Base-by-base conservation (phyloP, 2,797 vertebrate species). In the Sardinella longiceps region DNA sequence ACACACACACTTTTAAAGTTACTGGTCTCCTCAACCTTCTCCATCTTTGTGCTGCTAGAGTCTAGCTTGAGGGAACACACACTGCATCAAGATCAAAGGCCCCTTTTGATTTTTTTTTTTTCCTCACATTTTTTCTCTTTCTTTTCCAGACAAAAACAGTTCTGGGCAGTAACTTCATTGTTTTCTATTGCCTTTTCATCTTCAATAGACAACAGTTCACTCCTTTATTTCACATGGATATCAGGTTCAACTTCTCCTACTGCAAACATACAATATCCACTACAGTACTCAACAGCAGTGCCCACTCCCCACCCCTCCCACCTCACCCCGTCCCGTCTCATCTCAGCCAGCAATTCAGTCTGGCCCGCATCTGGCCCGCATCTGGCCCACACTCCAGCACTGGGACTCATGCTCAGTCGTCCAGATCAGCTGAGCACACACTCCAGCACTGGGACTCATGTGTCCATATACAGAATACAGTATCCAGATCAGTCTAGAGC, bases 141-240 rank as follows among this genome's bases (percentile, higher is more conserved):
- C 90, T 88, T n/a, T 82, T 39, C 18, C 45, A 39, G 25, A 46
- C 86, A 88, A 89, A 91, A 90, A 94, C 91, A 92, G 90, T 90
- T 88, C 90, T 90, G 87, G 87, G 89, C 90, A 91, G 90, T 86
- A 30, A 87, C 91, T 93, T 92, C 91, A 92, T 92, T 94, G 93
- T 94, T 93, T 93, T 90, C 90, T 60, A 86, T 87, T 33, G 88
- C 89, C 84, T 90, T 95, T 94, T 94, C 90, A 93, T 94, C 93
- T 93, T 91, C 88, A 91, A 91, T 93, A 70, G 63, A 70, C 63
- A 70, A 70, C 63, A 70, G 37, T 70, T 37, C 12, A 70, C 12
- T 33, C 63, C 28, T 33, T 70, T 18, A 70, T 70, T 70, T 70
- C 28, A 70, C 63, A 70, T 70, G 30, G 37, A 70, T 33, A 66